phyloP scores from a whole-genome alignment of 2,797 vertebrate species.

The Leucoraja ocellata region DNA sequence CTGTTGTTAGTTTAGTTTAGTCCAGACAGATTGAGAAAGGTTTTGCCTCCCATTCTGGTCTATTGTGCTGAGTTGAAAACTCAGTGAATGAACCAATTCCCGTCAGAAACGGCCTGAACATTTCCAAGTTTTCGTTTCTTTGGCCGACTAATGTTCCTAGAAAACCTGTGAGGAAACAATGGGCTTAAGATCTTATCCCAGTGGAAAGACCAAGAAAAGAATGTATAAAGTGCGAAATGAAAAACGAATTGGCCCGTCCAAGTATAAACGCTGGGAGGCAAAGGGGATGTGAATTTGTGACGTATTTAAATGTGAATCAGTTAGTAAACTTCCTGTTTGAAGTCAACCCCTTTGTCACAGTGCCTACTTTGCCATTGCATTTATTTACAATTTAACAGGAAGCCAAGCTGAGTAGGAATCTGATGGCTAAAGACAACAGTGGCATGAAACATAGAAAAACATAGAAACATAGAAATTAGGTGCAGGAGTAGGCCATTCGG shows the following conservation, averaged over 20 bases:
- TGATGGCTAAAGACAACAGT: not conserved
- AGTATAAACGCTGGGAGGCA: not conserved
- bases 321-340: not conserved
- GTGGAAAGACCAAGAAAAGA: not conserved
- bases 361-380: not conserved
- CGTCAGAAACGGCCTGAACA: not conserved
- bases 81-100: not conserved
- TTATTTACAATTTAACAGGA: not conserved
- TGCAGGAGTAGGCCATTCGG: no score
- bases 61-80: not conserved
- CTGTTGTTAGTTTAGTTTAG: not conserved
- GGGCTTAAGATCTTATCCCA: not conserved
- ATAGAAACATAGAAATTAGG: no score
- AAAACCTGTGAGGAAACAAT: not conserved
- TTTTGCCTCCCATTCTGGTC: not conserved
- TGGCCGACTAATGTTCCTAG: not conserved
- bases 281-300: not conserved
- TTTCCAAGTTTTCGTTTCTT: not conserved
- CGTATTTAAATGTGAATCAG: not conserved
- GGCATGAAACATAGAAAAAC: not conserved
- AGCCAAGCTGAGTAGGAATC: not conserved
- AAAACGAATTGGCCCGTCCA: not conserved
- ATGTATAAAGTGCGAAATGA: not conserved
- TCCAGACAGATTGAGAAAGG: not conserved
- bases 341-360: not conserved